These are phyloP conservation scores for Etheostoma spectabile DNA, from an alignment of 2,113 vertebrate species.

Conservation along the genomic window DNA sequence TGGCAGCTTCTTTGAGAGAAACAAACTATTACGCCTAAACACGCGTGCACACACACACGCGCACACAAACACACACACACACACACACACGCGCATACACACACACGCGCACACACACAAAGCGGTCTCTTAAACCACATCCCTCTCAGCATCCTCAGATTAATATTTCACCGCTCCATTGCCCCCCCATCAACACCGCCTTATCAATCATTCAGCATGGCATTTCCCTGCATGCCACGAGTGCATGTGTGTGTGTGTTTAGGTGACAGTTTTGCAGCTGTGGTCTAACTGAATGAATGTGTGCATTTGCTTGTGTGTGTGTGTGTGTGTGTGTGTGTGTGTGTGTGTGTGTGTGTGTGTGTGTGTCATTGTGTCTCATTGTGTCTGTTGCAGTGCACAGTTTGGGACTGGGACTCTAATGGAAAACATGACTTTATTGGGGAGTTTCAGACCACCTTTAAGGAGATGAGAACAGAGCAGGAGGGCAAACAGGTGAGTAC, in stretches of 20 bases:
- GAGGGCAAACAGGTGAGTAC: slow-evolving; percentile 92
- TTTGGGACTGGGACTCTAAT: slow-evolving; percentile 99
- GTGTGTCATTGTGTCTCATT: slow-evolving; percentile 48
- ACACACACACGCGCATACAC: neutral
- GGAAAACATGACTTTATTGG: slow-evolving; percentile 99
- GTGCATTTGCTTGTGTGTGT: slow-evolving; percentile 4
- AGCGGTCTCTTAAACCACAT: slow-evolving; percentile 65
- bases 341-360: slow-evolving; percentile 28
- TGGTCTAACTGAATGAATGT: slow-evolving; percentile 34
- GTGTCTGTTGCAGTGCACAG: slow-evolving; percentile 89
- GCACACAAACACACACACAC: slow-evolving; percentile 4
- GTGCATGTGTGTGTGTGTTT: slow-evolving; percentile 46
- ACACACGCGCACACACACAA: slow-evolving; percentile 53
- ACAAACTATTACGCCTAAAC: slow-evolving; percentile 59
- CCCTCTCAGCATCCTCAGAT: slow-evolving; percentile 79
- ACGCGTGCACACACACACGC: slow-evolving; percentile 29
- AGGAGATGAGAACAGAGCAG: slow-evolving; percentile 92
- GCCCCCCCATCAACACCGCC: slow-evolving; percentile 76
- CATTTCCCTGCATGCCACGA: slow-evolving; percentile 75
- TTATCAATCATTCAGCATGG: slow-evolving; percentile 84
- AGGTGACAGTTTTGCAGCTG: slow-evolving; percentile 54
- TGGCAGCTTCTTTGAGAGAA: slow-evolving; percentile 54
- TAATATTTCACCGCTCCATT: slow-evolving; percentile 82
- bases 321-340: slow-evolving; percentile 30
- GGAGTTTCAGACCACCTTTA: slow-evolving; percentile 95